Evolutionary conservation across 2,888 invertebrate genomes (phyloP).

Genomic region (Halictus ligatus): DNA sequence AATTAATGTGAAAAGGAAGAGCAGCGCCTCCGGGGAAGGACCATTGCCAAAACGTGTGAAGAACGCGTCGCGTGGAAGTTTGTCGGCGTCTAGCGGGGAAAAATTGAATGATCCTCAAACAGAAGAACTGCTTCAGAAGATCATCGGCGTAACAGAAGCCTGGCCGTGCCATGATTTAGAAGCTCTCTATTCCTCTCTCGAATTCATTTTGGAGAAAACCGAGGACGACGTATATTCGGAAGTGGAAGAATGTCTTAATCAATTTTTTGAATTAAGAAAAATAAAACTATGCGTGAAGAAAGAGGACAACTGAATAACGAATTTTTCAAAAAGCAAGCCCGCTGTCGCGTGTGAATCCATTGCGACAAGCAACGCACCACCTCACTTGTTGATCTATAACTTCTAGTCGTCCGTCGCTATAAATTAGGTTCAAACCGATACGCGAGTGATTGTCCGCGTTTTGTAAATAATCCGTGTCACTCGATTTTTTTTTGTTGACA

Average conservation of each 20-base stretch:
- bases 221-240: constrained; percentile 61
- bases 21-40: constrained; percentile 71
- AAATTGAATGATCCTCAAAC: constrained; percentile 71
- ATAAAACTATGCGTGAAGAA: constrained; percentile 52
- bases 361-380: background rate
- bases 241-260: constrained; percentile 67
- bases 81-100: constrained; percentile 54
- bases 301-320: constrained; percentile 38
- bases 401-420: constrained; percentile 1
- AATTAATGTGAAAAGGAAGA: constrained; percentile 74
- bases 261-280: constrained; percentile 59
- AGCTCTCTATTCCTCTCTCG: constrained; percentile 71
- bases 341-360: background rate
- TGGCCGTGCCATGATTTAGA: constrained; percentile 78
- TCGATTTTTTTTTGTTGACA: background rate
- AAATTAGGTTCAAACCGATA: background rate
- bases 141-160: constrained; percentile 72
- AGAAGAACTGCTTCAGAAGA: constrained; percentile 72
- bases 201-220: constrained; percentile 67
- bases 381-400: constrained; percentile 9
- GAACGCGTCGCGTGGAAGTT: constrained; percentile 50
- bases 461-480: background rate
- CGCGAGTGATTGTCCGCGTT: background rate
- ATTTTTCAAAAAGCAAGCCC: background rate
- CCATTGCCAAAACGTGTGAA: constrained; percentile 73